phyloP scores from a whole-genome alignment of 2,113 vertebrate species.

The Madoqua kirkii region DNA sequence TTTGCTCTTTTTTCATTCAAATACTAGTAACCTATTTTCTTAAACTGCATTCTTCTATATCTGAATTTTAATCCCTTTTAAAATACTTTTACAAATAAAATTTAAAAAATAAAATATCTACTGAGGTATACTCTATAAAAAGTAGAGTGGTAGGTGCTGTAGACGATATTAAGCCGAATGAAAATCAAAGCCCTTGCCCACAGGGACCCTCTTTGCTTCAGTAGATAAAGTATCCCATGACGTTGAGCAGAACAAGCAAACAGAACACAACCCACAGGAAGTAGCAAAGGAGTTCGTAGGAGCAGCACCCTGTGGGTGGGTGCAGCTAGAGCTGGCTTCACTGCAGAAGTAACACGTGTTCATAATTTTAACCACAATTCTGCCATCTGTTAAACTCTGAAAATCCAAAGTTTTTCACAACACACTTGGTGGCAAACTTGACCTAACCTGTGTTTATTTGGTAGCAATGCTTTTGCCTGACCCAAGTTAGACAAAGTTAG shows the following conservation, averaged over 20 bases:
- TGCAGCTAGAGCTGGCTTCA: background rate
- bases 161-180: background rate
- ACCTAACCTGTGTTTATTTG: background rate
- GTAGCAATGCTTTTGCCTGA: background rate
- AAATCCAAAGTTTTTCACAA: background rate
- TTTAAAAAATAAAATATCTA: background rate
- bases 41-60: background rate
- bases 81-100: background rate
- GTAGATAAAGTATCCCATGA: background rate
- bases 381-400: background rate
- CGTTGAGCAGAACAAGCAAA: background rate
- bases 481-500: background rate
- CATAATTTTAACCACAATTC: background rate
- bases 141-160: background rate
- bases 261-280: background rate
- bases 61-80: background rate
- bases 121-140: background rate
- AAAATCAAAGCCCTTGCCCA: background rate
- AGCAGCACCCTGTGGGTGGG: rapidly evolving
- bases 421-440: background rate
- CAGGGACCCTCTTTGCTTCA: background rate
- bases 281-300: background rate
- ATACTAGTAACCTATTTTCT: background rate
- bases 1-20: background rate
- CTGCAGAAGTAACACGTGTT: background rate